Percentiles rank a stretch among this genome's conserved stretches.
These are phyloP conservation scores for Acipenser oxyrinchus DNA, from an alignment of 2,797 vertebrate genomes.

Conservation along the genomic window DNA sequence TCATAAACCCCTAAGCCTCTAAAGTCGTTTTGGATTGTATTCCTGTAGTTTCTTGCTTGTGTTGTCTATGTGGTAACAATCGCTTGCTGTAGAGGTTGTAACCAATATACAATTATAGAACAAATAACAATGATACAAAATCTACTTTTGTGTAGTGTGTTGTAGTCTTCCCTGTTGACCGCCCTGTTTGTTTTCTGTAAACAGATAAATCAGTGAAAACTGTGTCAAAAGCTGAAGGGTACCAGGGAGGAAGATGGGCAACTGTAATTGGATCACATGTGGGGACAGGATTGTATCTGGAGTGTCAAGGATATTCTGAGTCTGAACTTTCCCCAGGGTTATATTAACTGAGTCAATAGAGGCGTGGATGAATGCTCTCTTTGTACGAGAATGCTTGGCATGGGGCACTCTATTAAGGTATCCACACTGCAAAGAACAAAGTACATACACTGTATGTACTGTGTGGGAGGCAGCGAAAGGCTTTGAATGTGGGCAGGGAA, in stretches of 20 bases:
- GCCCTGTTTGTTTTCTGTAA: no score
- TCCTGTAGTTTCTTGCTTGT: no score
- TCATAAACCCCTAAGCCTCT: no score
- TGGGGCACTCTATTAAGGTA: neutral
- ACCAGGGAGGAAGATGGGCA: neutral
- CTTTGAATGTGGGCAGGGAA: neutral
- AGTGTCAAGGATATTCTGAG: neutral
- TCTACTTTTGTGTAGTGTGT: no score
- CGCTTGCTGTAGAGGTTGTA: no score
- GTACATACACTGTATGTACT: no score
- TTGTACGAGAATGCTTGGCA: conserved; percentile 1
- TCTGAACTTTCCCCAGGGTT: neutral
- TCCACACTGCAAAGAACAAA: neutral
- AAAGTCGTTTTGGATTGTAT: no score
- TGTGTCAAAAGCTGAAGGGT: conserved; percentile 3
- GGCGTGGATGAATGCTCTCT: conserved; percentile 1
- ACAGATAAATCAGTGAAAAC: no score
- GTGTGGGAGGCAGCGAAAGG: neutral
- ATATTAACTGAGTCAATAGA: conserved; percentile 1
- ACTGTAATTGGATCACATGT: conserved; percentile 5
- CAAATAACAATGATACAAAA: no score
- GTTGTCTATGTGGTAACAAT: no score
- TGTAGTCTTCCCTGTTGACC: no score
- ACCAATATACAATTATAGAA: no score
- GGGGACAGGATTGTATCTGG: neutral